phyloP scores from a whole-genome alignment of 2,113 vertebrate species.

The Hippolais icterina region DNA sequence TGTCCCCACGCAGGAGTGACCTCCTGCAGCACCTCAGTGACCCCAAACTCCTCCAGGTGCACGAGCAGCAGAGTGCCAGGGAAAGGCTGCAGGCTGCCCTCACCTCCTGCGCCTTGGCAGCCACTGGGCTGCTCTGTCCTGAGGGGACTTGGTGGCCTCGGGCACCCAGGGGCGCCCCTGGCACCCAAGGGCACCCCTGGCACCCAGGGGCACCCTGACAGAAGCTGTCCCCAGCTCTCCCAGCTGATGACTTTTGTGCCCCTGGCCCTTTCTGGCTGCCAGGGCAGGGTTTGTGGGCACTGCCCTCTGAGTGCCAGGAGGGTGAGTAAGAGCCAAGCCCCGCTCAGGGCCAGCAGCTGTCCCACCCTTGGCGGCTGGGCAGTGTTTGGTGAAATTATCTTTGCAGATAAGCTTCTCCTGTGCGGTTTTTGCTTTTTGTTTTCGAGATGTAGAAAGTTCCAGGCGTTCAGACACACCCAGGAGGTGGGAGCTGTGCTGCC shows the following conservation, averaged over 20 bases:
- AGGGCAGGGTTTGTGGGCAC: neutral
- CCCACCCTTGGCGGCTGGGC: neutral
- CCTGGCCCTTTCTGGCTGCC: neutral
- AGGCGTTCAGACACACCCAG: neutral
- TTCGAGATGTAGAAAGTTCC: neutral
- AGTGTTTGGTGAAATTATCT: neutral
- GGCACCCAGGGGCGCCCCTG: neutral
- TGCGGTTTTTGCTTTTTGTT: neutral
- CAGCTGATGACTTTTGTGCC: neutral
- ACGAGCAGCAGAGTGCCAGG: neutral
- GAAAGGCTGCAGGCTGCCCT: neutral
- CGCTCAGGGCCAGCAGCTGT: neutral
- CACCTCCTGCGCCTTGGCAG: neutral
- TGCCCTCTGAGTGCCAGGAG: neutral
- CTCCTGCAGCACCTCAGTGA: neutral
- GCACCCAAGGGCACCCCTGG: neutral
- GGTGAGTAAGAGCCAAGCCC: neutral
- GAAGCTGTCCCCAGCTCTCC: neutral
- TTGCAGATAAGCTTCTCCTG: neutral
- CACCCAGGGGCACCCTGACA: neutral
- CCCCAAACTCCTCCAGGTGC: neutral
- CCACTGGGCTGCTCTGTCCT: neutral
- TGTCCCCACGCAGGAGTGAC: fast-evolving
- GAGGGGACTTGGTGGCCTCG: neutral
- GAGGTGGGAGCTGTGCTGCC: neutral